Percentiles rank a stretch among this genome's conserved stretches.
phyloP scores from a whole-genome alignment of 2,113 vertebrate genomes.

The Tachycineta bicolor region DNA sequence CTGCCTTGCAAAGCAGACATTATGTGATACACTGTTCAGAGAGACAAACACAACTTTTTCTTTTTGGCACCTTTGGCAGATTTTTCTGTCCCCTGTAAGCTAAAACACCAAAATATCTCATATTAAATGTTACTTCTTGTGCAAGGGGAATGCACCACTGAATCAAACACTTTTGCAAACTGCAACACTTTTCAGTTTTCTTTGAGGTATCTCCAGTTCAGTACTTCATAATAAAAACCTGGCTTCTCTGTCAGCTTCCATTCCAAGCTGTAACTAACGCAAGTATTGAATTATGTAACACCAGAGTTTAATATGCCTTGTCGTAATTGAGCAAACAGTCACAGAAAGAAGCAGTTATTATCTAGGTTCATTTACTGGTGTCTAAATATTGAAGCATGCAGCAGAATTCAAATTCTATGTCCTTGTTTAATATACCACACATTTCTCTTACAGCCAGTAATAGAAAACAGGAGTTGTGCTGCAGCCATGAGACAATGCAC shows the following conservation, averaged over 20 bases:
- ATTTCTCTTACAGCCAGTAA: constrained; percentile 16
- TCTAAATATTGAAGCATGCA: neutral
- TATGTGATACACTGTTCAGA: neutral
- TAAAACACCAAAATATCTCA: neutral
- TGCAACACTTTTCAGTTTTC: neutral
- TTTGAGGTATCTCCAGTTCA: neutral
- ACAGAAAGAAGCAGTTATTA: neutral
- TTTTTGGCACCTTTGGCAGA: neutral
- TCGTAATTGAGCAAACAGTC: neutral
- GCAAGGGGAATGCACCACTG: neutral
- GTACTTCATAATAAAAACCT: neutral
- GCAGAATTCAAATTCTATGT: neutral
- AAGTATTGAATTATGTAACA: neutral
- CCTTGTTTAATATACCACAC: constrained; percentile 9
- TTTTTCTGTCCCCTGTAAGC: neutral
- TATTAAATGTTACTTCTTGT: neutral
- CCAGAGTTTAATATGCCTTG: neutral
- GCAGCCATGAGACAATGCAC: constrained; percentile 17
- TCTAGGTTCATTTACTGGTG: neutral
- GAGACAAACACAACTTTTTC: neutral
- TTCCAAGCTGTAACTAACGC: neutral
- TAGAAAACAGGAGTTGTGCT: constrained; percentile 30
- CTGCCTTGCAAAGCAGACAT: neutral
- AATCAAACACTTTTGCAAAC: neutral
- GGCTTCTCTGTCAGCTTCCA: neutral